phyloP scores from a whole-genome alignment of 2,888 invertebrate species.

The Spialia ferax region DNA sequence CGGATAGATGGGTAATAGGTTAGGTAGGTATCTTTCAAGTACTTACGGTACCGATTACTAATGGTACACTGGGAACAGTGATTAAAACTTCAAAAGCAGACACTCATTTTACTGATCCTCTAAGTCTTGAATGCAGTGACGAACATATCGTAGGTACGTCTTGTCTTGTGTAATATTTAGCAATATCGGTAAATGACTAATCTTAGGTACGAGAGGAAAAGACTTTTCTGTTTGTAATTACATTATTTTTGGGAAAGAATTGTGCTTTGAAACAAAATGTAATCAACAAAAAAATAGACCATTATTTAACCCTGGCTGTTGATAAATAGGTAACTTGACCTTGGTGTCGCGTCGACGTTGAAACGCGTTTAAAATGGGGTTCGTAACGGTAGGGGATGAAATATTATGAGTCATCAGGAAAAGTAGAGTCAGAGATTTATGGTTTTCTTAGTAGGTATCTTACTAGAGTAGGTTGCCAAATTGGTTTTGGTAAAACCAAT shows the following conservation, averaged over 20 bases:
- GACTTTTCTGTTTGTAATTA: too few species aligned
- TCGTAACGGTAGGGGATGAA: conserved; percentile 9
- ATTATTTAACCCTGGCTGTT: conserved; percentile 1
- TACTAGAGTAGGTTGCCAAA: too few species aligned
- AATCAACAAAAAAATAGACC: not conserved
- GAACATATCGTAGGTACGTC: too few species aligned
- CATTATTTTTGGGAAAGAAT: not conserved
- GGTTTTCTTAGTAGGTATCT: too few species aligned
- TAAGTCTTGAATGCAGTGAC: too few species aligned
- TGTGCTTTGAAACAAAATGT: not conserved
- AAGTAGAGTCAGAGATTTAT: conserved; percentile 4
- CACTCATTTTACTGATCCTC: too few species aligned
- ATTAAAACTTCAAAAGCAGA: not conserved
- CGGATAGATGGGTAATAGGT: conserved; percentile 21
- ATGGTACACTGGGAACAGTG: not conserved
- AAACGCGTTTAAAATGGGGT: conserved; percentile 19
- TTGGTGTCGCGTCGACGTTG: conserved; percentile 14
- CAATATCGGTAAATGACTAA: too few species aligned
- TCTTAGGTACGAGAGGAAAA: too few species aligned
- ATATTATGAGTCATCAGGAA: conserved; percentile 26
- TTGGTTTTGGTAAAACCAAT: too few species aligned
- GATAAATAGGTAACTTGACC: conserved; percentile 33
- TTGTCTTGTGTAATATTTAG: too few species aligned
- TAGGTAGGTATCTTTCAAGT: not conserved
- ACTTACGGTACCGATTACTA: not conserved